phyloP scores from a whole-genome alignment of 2,113 vertebrate genomes.

The Sinosuthora webbiana region DNA sequence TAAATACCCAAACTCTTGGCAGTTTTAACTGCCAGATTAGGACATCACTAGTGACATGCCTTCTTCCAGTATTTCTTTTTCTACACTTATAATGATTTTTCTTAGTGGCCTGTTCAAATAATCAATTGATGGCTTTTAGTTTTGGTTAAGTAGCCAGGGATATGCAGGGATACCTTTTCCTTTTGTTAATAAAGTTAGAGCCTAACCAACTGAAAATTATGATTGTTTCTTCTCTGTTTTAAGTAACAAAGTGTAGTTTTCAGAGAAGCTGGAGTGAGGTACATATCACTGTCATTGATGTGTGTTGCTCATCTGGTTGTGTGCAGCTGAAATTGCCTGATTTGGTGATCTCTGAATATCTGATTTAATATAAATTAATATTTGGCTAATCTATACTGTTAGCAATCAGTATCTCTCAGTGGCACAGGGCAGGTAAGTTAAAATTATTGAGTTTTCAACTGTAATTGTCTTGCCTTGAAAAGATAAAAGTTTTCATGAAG shows the following conservation, averaged over 20 bases:
- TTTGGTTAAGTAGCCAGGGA: background rate
- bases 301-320: background rate
- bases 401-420: background rate
- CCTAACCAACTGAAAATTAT: background rate
- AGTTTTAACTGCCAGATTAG: background rate
- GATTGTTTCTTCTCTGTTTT: background rate
- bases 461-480: background rate
- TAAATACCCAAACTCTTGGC: background rate
- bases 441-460: background rate
- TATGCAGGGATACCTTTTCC: background rate
- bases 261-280: background rate
- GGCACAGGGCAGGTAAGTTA: background rate
- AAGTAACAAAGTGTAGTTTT: background rate
- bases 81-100: background rate
- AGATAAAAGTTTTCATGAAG: background rate
- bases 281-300: background rate
- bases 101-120: background rate
- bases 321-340: background rate
- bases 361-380: background rate
- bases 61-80: background rate
- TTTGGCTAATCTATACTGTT: background rate
- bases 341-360: background rate
- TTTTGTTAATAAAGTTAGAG: background rate
- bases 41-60: background rate
- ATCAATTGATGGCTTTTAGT: background rate